Evolutionary conservation across 2,797 vertebrate species (phyloP), one percentile per base, ranked within the genome.

Genomic region (Aulostomus chinensis): DNA sequence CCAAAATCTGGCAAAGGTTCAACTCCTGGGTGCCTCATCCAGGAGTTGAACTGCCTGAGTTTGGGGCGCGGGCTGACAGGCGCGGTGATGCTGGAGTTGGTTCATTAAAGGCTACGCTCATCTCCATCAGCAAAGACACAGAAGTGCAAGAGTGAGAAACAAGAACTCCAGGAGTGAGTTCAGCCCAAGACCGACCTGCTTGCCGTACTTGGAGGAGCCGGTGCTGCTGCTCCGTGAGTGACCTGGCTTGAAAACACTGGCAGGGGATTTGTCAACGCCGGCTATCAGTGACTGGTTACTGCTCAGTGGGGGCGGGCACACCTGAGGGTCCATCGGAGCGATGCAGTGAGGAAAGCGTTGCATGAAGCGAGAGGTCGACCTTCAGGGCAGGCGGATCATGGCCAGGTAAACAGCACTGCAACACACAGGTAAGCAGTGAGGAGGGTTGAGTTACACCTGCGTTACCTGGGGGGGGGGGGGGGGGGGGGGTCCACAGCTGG

Each of bases 151-250:
- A 42, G n/a, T 30, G 5, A 9, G 15, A 10, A 30, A 30, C 25
- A 24, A 2, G 13, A 40, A 9, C 25, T 34, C n/a, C n/a, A n/a
- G n/a, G n/a, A n/a, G n/a, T n/a, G n/a, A n/a, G n/a, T n/a, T n/a
- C n/a, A n/a, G n/a, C n/a, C n/a, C n/a, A n/a, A n/a, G n/a, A n/a
- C n/a, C n/a, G n/a, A 86, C 86, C 84, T 83, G 82, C 49, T 87
- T 88, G 0, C 62, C 60, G 0, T 73, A 74, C 38, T 91, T 93
- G 28, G 92, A 89, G 5, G 94, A 93, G 36, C 92, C 91, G 0
- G 85, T 86, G 83, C 94, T 97, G 86, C 67, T 89, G 25, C 79
- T 93, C 42, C 92, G 80, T 0, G 91, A 93, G 51, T 93, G 90
- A 15, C 88, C 35, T 0, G 87, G 80, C 68, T 73, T 91, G 29